Base-by-base conservation (phyloP, 2,113 vertebrate genomes). In the Archilochus colubris region DNA sequence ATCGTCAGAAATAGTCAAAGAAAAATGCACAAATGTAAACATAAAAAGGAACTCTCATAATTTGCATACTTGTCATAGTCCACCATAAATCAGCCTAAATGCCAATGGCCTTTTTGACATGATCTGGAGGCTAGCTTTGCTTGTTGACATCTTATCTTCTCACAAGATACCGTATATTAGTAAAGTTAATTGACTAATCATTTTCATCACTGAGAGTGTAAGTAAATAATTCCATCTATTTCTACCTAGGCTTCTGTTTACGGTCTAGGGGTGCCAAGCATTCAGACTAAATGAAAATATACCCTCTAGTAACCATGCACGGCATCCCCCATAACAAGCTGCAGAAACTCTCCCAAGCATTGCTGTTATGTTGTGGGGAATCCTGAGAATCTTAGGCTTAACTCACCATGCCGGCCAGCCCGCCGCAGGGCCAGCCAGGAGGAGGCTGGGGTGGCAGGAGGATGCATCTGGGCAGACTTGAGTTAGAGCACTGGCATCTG, bases 241-340 rank as follows among this genome's bases (percentile, higher is more conserved):
- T 98, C 98, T 98, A 98, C 98, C 98, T 98, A 96, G 98, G 96
- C 98, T 98, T 98, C 98, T 98, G 98, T 98, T 98, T 98, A 98
- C 97, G 86, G 92, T 97, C 96, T 30, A 81, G 97, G 98, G 97
- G 98, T 99, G 98, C 99, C 99, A 99, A 98, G 97, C 98, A 99
- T 98, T 98, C 98, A 98, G 98, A 98, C 98, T 98, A 98, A 99
- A 99, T 99, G 98, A 99, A 99, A 99, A 99, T 98, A 98, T 98
- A 99, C 98, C 97, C 98, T 98, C 88, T 94, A 95, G 89, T 94
- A 99, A 98, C 98, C 98, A 99, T 72, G 98, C 93, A 25, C 6
- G 99, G 99, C 98, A 99, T 99, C 97, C 94, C 96, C 97, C 98
- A 98, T 99, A 99, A 99, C 99, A 98, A 99, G 99, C 99, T 98